Evolutionary conservation across 2,113 vertebrate species (phyloP).

Genomic region (Bos taurus): ARS-UCD2.0 NC_037328.1:70956501-70957000

Average conservation of each 20-base stretch:
- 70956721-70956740: background rate
- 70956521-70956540: background rate
- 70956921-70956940: background rate
- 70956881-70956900: background rate
- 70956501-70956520: background rate
- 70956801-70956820: background rate
- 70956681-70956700: background rate
- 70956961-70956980: background rate
- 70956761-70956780: background rate
- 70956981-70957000: background rate
- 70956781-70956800: background rate
- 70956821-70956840: background rate
- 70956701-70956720: background rate
- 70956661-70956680: background rate
- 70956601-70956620: background rate
- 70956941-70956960: background rate
- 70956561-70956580: background rate
- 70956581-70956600: background rate
- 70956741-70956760: background rate
- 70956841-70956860: background rate
- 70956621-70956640: background rate
- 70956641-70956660: background rate
- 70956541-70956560: background rate
- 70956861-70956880: background rate
- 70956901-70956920: background rate